Percentiles rank a stretch among this genome's conserved stretches.
These are phyloP conservation scores for Netelia melanura DNA, from an alignment of 2,888 invertebrate species.

Conservation along the genomic window DNA sequence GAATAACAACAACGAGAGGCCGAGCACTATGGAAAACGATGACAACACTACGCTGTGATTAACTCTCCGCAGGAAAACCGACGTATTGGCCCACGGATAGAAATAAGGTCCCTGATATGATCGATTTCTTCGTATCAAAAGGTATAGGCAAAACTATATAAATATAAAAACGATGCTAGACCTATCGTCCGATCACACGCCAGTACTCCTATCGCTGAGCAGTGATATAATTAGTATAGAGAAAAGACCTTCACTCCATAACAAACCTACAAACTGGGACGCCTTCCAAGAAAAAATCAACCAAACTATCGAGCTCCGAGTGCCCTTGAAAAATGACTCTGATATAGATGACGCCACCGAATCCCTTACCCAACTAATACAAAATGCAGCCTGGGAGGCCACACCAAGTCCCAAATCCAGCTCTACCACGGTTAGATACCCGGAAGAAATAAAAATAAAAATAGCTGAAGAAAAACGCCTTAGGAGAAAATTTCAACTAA, in stretches of 20 bases:
- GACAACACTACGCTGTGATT: neutral
- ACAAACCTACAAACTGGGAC: neutral
- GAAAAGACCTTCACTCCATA: slow-evolving; percentile 59
- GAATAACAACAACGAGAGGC: slow-evolving; percentile 61
- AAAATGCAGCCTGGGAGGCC: slow-evolving; percentile 64
- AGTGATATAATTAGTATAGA: slow-evolving; percentile 60
- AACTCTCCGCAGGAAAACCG: slow-evolving; percentile 66
- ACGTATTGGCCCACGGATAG: slow-evolving; percentile 73
- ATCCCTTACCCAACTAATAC: slow-evolving; percentile 61
- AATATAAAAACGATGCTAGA: slow-evolving; percentile 63
- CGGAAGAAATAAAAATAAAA: slow-evolving; percentile 55
- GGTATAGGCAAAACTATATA: slow-evolving; percentile 58
- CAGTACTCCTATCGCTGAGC: slow-evolving; percentile 67
- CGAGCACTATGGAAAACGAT: slow-evolving; percentile 48
- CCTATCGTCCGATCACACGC: slow-evolving; percentile 70
- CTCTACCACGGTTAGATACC: neutral
- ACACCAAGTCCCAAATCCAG: slow-evolving; percentile 11
- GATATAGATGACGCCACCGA: slow-evolving; percentile 68
- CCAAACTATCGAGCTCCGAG: slow-evolving; percentile 52
- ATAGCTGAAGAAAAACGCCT: slow-evolving; percentile 58
- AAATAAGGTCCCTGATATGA: slow-evolving; percentile 71
- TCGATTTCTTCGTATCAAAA: slow-evolving; percentile 72
- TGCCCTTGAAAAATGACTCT: slow-evolving; percentile 60
- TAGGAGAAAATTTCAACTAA: slow-evolving; percentile 66
- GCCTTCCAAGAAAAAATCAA: slow-evolving; percentile 40